phyloP scores from a whole-genome alignment of 2,888 invertebrate species.

The Diarsia mendica region DNA sequence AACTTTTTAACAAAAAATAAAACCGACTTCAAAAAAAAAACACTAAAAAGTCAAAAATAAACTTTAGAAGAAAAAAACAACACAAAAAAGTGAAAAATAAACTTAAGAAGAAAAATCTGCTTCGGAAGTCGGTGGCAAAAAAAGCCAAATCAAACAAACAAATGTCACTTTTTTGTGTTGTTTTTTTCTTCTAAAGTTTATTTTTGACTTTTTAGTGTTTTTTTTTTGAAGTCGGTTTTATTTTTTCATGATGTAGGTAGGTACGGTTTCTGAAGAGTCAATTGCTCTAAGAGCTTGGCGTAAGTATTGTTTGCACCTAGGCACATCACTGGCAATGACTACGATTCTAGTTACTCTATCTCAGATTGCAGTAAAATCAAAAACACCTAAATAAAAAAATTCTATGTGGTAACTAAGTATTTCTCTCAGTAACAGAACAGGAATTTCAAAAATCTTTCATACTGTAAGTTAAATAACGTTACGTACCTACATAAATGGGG shows the following conservation, averaged over 20 bases:
- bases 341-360: background rate
- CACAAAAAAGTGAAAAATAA: too few relatives aligned
- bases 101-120: too few relatives aligned
- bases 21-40: too few relatives aligned
- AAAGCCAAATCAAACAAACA: too few relatives aligned
- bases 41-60: too few relatives aligned
- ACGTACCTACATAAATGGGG: slow-evolving; percentile 42
- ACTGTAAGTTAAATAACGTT: slow-evolving; percentile 49
- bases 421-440: slow-evolving; percentile 17
- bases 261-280: background rate
- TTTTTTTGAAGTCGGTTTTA: too few relatives aligned
- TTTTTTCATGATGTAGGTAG: background rate
- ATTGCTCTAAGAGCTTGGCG: background rate
- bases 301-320: background rate
- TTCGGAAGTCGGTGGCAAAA: too few relatives aligned
- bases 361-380: background rate
- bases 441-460: slow-evolving; percentile 38
- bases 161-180: too few relatives aligned
- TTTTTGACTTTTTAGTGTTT: too few relatives aligned
- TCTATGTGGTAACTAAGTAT: background rate
- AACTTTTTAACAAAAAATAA: too few relatives aligned
- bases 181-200: too few relatives aligned
- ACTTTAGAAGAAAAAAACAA: too few relatives aligned
- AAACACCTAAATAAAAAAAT: background rate
- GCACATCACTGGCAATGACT: background rate